phyloP scores from a whole-genome alignment of 1,140 invertebrate species.

The Diplogasteroides magnus region DNA sequence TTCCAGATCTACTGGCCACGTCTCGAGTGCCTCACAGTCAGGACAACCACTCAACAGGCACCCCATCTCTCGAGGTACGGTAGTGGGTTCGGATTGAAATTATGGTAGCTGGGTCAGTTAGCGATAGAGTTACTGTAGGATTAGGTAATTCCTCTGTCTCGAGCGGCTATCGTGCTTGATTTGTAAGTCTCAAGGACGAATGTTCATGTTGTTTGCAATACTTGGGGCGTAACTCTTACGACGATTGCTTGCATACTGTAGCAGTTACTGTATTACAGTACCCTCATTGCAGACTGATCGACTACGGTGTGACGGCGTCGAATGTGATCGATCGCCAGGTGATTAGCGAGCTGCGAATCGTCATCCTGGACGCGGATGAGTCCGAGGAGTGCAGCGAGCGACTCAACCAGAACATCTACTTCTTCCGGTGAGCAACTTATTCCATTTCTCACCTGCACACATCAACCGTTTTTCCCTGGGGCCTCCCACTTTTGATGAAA shows the following conservation, averaged over 20 bases:
- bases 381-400: not conserved
- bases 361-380: not conserved
- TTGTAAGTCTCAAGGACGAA: too few relatives aligned
- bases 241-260: not conserved
- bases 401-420: not conserved
- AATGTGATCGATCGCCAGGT: not conserved
- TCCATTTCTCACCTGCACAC: too few relatives aligned
- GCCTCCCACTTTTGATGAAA: too few relatives aligned
- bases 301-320: not conserved
- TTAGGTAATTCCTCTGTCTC: too few relatives aligned
- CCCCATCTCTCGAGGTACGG: not conserved
- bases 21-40: not conserved
- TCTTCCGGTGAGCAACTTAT: not conserved
- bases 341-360: not conserved
- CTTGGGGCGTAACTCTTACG: too few relatives aligned
- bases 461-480: too few relatives aligned
- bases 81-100: too few relatives aligned
- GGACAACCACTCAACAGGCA: not conserved
- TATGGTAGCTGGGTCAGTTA: not conserved
- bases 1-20: not conserved
- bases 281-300: not conserved
- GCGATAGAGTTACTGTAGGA: too few relatives aligned
- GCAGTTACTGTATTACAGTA: too few relatives aligned
- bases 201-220: too few relatives aligned
- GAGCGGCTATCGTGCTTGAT: too few relatives aligned